Evolutionary conservation across 2,888 invertebrate species (phyloP), one percentile per base, ranked within the genome.

Genomic region (Leptinotarsa rubiginosa): DNA sequence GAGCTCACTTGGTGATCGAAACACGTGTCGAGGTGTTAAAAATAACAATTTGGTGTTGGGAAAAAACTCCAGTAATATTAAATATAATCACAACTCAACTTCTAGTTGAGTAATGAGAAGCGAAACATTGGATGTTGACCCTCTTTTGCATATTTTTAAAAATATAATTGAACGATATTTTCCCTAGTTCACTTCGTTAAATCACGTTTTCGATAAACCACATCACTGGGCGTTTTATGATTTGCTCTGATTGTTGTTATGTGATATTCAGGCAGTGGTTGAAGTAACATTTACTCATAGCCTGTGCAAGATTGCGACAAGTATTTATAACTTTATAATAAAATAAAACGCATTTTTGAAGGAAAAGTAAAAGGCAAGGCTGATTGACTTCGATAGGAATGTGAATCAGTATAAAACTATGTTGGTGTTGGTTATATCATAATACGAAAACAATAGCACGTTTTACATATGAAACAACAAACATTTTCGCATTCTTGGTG

Each of bases 281-380:
- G 56, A 15, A 56, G 20, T 56, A 20, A 20, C 18, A 56, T 56
- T 20, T 56, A 22, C 22, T 15, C 16, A 13, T 25, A 3, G 49
- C 49, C 49, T 65, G 65, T 47, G 7, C 47, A 20, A 47, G 47
- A 49, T 49, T 65, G 65, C 65, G 25, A 22, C 22, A 65, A 18
- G 20, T 10, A 65, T 41, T 25, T 20, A n/a, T n/a, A 41, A 47
- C 41, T 54, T 54, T 41, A 54, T 50, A 50, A 50, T 66, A n/a
- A 22, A 66, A 66, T 67, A 50, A 47, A 47, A 49, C 31, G 66
- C 18, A 68, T 68, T 68, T 68, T 68, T 68, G 0, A 25, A 4
- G 65, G 49, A 65, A 47, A 49, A 65, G 65, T 65, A 65, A 65
- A 65, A 65, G 65, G 65, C 49, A 13, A 18, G 22, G 22, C 65